Evolutionary conservation across 2,888 invertebrate genomes (phyloP).

Genomic region (Drosophila kambysellisi): DNA sequence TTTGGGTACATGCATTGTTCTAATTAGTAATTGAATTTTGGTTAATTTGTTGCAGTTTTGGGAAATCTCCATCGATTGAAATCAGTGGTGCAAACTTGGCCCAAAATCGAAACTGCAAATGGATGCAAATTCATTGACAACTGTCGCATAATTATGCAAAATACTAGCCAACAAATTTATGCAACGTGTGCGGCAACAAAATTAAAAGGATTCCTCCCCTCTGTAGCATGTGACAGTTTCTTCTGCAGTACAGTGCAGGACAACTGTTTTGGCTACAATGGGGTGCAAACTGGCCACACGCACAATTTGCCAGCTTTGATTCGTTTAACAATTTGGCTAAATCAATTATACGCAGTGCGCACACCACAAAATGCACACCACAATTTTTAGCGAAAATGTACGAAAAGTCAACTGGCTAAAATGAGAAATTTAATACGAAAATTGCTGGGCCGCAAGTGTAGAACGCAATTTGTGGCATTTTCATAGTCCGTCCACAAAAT

Average conservation of each 20-base stretch:
- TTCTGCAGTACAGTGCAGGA: slow-evolving; percentile 11
- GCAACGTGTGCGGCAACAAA: slow-evolving; percentile 62
- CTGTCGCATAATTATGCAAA: slow-evolving; percentile 69
- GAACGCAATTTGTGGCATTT: slow-evolving; percentile 57
- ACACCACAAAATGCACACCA: slow-evolving; percentile 37
- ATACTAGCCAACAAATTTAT: slow-evolving; percentile 62
- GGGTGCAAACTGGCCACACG: slow-evolving; percentile 37
- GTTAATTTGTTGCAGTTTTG: slow-evolving; percentile 33
- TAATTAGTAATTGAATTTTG: slow-evolving; percentile 50
- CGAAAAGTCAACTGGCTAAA: not conserved
- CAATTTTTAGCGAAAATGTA: slow-evolving; percentile 45
- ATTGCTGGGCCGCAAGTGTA: slow-evolving; percentile 38
- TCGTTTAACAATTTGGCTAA: slow-evolving; percentile 76
- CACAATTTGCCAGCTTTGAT: slow-evolving; percentile 68
- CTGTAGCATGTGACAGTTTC: not conserved
- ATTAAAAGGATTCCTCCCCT: slow-evolving; percentile 58
- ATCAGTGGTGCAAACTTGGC: slow-evolving; percentile 44
- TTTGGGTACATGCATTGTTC: not conserved
- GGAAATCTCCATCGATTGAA: slow-evolving; percentile 9
- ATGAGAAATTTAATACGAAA: slow-evolving; percentile 58
- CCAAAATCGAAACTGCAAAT: slow-evolving; percentile 31
- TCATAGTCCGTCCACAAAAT: slow-evolving; percentile 73
- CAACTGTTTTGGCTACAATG: slow-evolving; percentile 5
- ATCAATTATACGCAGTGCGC: slow-evolving; percentile 71
- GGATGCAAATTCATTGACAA: slow-evolving; percentile 65